Base-by-base conservation (phyloP, 2,113 vertebrate genomes). In the Actinemys pallida region DNA sequence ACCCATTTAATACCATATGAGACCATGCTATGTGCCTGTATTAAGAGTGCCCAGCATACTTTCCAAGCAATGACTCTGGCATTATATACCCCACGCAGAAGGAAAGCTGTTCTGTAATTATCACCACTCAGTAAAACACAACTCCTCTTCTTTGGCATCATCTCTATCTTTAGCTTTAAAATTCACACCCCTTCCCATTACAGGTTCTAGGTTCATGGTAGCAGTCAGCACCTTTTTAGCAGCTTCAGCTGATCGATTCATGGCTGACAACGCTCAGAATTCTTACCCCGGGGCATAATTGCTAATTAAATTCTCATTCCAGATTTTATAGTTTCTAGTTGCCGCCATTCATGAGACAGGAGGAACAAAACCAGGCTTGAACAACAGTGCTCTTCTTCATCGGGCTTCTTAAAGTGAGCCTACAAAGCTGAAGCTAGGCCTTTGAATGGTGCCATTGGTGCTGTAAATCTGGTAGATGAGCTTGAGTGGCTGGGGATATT, bases 161-260 rank as follows among this genome's bases (percentile, higher is more conserved):
- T 52, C 88, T 65, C 29, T 10, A 13, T 79, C 35, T 91, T 24
- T 72, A 93, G 50, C 35, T 14, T 39, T 59, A 81, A 57, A 39
- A 47, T 83, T 29, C 78, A 52, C 76, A 76, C 78, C 78, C 8
- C 90, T 92, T 42, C 29, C 81, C 81, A 62, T 39, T 42, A 4
- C 39, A 80, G 62, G 24, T 3, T 81, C 31, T 35, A 83, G 69
- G 83, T 25, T 95, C 45, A 59, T n/a, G 92, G 3, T 83, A 72
- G n/a, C 20, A 90, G 5, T 81, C 57, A 84, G 29, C 57, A 89
- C 80, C 13, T 87, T 75, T 89, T 84, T 1, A 83, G 39, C 12
- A 88, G 84, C 93, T 93, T 95, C 80, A 90, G 45, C 57, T 83
- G 92, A 91, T 92, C 47, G 31, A 31, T 81, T 96, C 87, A 47